These are phyloP conservation scores for Pecten maximus DNA, from an alignment of 2,888 invertebrate genomes.

Conservation along the genomic window DNA sequence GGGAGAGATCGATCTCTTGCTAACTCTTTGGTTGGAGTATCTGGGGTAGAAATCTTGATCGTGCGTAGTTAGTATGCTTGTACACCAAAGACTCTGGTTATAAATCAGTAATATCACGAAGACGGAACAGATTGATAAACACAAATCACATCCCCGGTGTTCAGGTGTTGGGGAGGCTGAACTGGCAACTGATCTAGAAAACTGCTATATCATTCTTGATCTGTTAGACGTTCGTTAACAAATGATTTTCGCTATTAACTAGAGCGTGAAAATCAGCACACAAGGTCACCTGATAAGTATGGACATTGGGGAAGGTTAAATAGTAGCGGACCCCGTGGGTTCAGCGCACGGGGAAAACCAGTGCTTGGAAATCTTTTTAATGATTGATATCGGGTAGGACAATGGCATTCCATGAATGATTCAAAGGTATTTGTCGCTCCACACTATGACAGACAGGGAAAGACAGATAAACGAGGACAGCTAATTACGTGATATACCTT, in stretches of 20 bases:
- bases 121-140: background rate
- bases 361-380: background rate
- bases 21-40: background rate
- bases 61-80: background rate
- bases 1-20: background rate
- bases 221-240: no score
- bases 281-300: background rate
- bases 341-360: background rate
- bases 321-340: background rate
- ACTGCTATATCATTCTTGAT: no score
- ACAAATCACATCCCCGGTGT: background rate
- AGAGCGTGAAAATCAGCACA: no score
- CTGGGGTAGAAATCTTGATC: background rate
- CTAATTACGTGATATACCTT: background rate
- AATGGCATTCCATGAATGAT: background rate
- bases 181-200: no score
- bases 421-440: background rate
- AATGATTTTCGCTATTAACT: no score
- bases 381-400: constrained; percentile 14
- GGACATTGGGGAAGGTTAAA: background rate
- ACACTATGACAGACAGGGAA: background rate
- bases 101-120: background rate
- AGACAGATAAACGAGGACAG: background rate
- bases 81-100: background rate
- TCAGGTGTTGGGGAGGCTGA: background rate